A percentile compares a stretch with the other conserved stretches of the same genome.
These are phyloP conservation scores for Peromyscus maniculatus DNA, from an alignment of 2,113 vertebrate genomes.

Conservation along the genomic window DNA sequence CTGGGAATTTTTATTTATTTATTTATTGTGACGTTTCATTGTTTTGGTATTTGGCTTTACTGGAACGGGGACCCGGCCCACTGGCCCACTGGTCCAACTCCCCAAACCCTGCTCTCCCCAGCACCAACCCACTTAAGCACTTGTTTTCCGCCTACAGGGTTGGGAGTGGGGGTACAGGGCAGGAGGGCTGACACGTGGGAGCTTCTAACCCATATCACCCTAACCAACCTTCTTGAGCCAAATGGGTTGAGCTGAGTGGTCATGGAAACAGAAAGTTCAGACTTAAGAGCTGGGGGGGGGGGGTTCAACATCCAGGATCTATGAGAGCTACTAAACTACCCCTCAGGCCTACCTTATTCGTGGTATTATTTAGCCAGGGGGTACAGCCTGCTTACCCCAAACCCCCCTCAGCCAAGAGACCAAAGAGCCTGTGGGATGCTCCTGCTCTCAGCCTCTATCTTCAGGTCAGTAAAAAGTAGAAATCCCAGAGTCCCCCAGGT, in stretches of 20 bases:
- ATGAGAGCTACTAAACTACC: conserved; percentile 52
- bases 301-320: conserved; percentile 64
- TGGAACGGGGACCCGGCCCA: conserved; percentile 75
- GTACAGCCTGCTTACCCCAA: conserved; percentile 65
- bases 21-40: conserved; percentile 83
- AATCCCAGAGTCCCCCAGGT: conserved; percentile 57
- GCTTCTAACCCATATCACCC: conserved; percentile 70
- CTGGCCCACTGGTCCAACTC: conserved; percentile 61
- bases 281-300: conserved; percentile 51
- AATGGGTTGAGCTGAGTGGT: conserved; percentile 59
- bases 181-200: conserved; percentile 61
- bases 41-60: conserved; percentile 85
- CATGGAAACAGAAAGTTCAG: conserved; percentile 55
- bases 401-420: conserved; percentile 79
- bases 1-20: conserved; percentile 82
- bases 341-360: conserved; percentile 60
- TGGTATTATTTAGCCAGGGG: conserved; percentile 59
- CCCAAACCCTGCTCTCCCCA: conserved; percentile 69
- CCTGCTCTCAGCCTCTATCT: conserved; percentile 76
- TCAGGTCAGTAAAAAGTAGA: conserved; percentile 76
- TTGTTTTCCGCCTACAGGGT: conserved; percentile 81
- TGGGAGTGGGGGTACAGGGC: conserved; percentile 76
- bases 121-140: conserved; percentile 80
- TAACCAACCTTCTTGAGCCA: conserved; percentile 71
- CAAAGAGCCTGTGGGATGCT: conserved; percentile 84